phyloP scores from a whole-genome alignment of 2,113 vertebrate species.

The Pluvialis apricaria region DNA sequence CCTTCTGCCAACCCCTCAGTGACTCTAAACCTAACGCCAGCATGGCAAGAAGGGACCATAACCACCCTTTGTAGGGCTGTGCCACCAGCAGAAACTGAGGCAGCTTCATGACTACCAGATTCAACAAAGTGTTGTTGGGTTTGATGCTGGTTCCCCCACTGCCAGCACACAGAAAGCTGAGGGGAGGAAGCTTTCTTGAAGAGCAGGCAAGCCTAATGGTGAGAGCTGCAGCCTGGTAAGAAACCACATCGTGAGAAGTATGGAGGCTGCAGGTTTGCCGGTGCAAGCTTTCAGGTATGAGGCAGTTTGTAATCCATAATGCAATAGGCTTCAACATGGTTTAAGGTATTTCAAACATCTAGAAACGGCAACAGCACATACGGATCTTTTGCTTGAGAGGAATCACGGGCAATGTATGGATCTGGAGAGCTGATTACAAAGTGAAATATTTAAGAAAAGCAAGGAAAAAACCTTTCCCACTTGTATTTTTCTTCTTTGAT shows the following conservation, averaged over 20 bases:
- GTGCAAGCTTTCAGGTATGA: not conserved
- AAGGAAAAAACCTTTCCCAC: not conserved
- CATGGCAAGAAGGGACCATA: not conserved
- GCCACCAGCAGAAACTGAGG: not conserved
- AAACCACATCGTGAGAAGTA: not conserved
- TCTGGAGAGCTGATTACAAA: not conserved
- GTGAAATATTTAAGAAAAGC: not conserved
- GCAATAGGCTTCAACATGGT: not conserved
- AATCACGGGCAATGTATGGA: not conserved
- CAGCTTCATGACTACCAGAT: not conserved
- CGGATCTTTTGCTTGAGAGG: not conserved
- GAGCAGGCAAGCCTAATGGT: not conserved
- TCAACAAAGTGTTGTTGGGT: not conserved
- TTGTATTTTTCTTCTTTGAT: not conserved
- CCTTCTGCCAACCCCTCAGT: not conserved
- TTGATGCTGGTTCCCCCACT: not conserved
- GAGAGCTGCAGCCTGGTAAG: not conserved
- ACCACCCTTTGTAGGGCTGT: not conserved
- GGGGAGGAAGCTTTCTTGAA: not conserved
- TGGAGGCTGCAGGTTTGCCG: not conserved
- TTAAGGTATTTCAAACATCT: not conserved
- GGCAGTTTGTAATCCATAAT: not conserved
- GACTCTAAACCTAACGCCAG: not conserved
- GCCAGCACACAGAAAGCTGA: not conserved
- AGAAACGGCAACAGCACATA: not conserved